These are phyloP conservation scores for Apamea anceps DNA, from an alignment of 2,888 invertebrate species.

Conservation along the genomic window DNA sequence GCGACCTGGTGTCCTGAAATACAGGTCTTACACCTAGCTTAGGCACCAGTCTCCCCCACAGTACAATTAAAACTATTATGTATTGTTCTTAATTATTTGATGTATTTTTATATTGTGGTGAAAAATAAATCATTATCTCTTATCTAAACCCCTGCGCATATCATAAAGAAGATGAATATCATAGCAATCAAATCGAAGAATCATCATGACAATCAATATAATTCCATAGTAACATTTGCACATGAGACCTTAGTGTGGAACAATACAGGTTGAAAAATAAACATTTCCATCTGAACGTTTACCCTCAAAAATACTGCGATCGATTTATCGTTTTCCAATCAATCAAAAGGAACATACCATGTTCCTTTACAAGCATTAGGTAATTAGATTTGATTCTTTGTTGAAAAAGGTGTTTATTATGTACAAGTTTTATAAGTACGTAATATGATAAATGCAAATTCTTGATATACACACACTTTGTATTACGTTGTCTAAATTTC, in stretches of 20 bases:
- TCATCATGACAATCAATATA: not conserved
- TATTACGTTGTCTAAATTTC: conserved; percentile 57
- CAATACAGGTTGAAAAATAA: not conserved
- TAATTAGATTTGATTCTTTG: not conserved
- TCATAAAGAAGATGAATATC: not conserved
- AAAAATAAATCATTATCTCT: too few relatives aligned
- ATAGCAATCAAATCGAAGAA: not conserved
- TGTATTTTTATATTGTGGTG: too few relatives aligned
- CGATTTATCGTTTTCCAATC: not conserved
- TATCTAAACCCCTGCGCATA: too few relatives aligned
- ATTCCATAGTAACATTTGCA: not conserved
- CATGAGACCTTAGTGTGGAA: not conserved
- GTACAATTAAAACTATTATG: too few relatives aligned
- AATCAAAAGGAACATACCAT: not conserved
- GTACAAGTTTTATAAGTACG: not conserved
- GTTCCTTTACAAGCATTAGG: not conserved
- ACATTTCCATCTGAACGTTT: not conserved
- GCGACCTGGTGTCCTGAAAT: too few relatives aligned
- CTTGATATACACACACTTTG: conserved; percentile 33
- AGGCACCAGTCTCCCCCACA: too few relatives aligned
- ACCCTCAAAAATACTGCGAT: not conserved
- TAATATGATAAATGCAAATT: conserved; percentile 30
- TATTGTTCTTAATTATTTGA: too few relatives aligned
- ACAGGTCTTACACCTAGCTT: too few relatives aligned
- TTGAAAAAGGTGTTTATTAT: conserved; percentile 10